phyloP scores from a whole-genome alignment of 2,113 vertebrate species.

The Sapajus apella region DNA sequence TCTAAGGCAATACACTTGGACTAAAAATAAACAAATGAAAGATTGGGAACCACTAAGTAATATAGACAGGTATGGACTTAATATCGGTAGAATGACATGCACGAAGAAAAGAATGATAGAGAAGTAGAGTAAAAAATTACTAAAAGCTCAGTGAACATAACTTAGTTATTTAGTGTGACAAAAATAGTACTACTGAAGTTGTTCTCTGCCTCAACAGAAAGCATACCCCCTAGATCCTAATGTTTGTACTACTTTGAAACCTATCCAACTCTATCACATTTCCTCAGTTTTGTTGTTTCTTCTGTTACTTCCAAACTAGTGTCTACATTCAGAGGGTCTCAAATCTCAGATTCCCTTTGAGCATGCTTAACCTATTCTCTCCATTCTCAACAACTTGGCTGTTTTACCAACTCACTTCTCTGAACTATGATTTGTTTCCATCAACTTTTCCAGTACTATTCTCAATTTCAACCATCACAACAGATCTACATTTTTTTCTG shows the following conservation, averaged over 20 bases:
- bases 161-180: background rate
- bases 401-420: background rate
- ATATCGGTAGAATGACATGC: background rate
- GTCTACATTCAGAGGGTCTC: background rate
- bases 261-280: background rate
- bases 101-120: background rate
- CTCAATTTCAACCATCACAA: background rate
- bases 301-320: background rate
- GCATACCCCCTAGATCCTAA: background rate
- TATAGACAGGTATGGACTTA: background rate
- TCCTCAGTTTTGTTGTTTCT: background rate
- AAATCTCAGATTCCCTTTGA: background rate
- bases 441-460: background rate
- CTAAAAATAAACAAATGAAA: slow-evolving; percentile 41
- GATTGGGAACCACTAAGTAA: background rate
- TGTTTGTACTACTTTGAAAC: background rate
- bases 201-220: background rate
- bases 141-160: background rate
- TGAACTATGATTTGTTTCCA: background rate
- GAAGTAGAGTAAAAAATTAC: background rate
- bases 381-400: background rate
- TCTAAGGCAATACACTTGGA: background rate
- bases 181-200: background rate
- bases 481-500: background rate
- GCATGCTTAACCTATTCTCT: background rate